These are phyloP conservation scores for Aradophagus sp. DNA, from an alignment of 1,140 invertebrate genomes.

Conservation along the genomic window DNA sequence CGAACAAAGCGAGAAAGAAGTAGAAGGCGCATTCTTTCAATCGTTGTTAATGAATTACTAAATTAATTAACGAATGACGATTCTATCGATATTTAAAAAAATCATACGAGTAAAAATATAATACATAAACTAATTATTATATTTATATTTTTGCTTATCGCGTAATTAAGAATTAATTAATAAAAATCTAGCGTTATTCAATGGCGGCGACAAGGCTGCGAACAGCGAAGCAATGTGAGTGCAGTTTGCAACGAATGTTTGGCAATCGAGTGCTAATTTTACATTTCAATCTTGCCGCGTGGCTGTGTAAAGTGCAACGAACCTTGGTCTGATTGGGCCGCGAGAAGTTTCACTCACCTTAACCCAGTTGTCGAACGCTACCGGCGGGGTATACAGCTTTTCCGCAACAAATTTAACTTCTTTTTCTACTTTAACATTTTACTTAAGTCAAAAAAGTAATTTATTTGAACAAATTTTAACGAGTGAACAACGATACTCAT, in stretches of 20 bases:
- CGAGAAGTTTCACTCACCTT: no score
- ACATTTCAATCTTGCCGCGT: slow-evolving; percentile 34
- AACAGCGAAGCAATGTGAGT: slow-evolving; percentile 40
- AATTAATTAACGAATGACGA: slow-evolving; percentile 67
- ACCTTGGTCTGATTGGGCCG: no score
- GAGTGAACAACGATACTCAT: no score
- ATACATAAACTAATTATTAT: slow-evolving; percentile 73
- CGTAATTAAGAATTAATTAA: slow-evolving; percentile 71
- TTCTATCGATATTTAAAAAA: slow-evolving; percentile 69
- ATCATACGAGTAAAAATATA: slow-evolving; percentile 66
- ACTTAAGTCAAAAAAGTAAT: no score
- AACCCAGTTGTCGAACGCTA: no score
- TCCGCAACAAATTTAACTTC: no score
- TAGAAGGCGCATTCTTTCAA: slow-evolving; percentile 67
- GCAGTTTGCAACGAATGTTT: slow-evolving; percentile 55
- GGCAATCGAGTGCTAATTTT: slow-evolving; percentile 62
- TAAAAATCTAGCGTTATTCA: slow-evolving; percentile 64
- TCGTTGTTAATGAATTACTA: slow-evolving; percentile 71
- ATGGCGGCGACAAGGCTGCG: slow-evolving; percentile 43
- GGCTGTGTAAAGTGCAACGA: slow-evolving; percentile 14
- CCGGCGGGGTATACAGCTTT: no score
- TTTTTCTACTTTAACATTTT: no score
- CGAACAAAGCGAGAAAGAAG: no score
- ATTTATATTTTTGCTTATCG: slow-evolving; percentile 75
- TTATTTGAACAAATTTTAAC: no score